These are phyloP conservation scores for Brachycybe producta DNA, from an alignment of 2,888 invertebrate genomes.

Conservation along the genomic window DNA sequence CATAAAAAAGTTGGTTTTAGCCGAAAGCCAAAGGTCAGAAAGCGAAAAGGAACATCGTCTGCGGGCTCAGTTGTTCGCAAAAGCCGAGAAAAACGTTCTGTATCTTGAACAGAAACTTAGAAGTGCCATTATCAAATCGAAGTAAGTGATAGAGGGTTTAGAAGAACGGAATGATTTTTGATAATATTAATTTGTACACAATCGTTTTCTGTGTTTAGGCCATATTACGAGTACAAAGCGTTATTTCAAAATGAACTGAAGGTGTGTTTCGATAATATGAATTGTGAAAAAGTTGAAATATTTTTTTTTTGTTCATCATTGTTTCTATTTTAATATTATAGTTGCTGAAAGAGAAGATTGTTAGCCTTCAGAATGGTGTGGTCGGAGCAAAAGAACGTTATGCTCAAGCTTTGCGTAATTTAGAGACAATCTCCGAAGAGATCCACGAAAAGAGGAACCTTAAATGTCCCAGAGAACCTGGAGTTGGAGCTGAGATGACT, in stretches of 20 bases:
- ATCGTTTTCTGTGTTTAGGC: constrained; percentile 34
- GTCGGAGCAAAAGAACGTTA: constrained; percentile 51
- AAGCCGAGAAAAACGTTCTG: constrained; percentile 66
- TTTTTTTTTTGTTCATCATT: background rate
- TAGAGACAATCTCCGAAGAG: constrained; percentile 35
- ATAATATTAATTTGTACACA: background rate
- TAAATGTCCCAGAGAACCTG: constrained; percentile 51
- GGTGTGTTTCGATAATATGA: constrained; percentile 33
- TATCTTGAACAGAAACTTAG: constrained; percentile 68
- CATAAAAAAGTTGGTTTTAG: no score
- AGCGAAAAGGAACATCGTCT: constrained; percentile 77
- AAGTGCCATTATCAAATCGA: constrained; percentile 68
- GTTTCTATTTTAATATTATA: constrained; percentile 14
- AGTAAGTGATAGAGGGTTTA: constrained; percentile 15
- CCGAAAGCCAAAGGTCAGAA: constrained; percentile 76
- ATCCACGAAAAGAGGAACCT: constrained; percentile 26
- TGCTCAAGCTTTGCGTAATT: constrained; percentile 29
- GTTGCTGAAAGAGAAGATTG: constrained; percentile 64
- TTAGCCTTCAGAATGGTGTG: constrained; percentile 64
- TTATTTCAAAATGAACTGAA: constrained; percentile 72
- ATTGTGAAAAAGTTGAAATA: background rate
- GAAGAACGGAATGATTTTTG: background rate
- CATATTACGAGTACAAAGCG: constrained; percentile 82
- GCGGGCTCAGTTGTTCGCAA: constrained; percentile 63
- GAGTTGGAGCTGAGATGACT: constrained; percentile 68